Conservation (phyloP, 2,888 invertebrate genomes). For the Trachelus stipa region DNA sequence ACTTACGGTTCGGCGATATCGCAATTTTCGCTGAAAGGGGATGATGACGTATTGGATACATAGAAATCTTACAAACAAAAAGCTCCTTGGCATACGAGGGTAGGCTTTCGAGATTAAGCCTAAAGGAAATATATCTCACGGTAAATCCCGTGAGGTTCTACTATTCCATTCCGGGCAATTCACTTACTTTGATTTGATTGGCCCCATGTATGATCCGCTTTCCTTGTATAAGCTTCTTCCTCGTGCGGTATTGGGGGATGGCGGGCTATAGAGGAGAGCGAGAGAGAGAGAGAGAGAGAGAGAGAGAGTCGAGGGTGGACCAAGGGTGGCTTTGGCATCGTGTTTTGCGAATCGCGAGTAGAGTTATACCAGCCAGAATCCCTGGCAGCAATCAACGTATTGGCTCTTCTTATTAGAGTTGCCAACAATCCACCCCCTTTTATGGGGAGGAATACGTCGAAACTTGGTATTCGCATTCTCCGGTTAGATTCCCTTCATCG, state of each 20-base stretch:
- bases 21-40: conserved; percentile 3
- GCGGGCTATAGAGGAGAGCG: conserved; percentile 9
- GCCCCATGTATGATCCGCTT: conserved; percentile 50
- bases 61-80: conserved; percentile 17
- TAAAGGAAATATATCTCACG: conserved; percentile 30
- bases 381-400: conserved; percentile 58
- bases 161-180: conserved; percentile 48
- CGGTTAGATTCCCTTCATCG: background rate
- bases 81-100: conserved; percentile 14
- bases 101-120: conserved; percentile 32
- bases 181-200: conserved; percentile 67
- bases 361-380: conserved; percentile 43
- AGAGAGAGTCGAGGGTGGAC: background rate
- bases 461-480: conserved; percentile 20
- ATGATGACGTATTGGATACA: background rate
- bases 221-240: conserved; percentile 29
- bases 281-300: background rate
- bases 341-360: conserved; percentile 53
- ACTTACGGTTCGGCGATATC: conserved; percentile 20
- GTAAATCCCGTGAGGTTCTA: conserved; percentile 24
- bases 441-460: conserved; percentile 37
- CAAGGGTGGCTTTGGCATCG: conserved; percentile 37
- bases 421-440: conserved; percentile 47
- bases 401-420: conserved; percentile 60
- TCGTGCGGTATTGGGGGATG: background rate